Evolutionary conservation across 2,797 vertebrate species (phyloP), one percentile per base, ranked within the genome.

Genomic region (Melopsittacus undulatus): DNA sequence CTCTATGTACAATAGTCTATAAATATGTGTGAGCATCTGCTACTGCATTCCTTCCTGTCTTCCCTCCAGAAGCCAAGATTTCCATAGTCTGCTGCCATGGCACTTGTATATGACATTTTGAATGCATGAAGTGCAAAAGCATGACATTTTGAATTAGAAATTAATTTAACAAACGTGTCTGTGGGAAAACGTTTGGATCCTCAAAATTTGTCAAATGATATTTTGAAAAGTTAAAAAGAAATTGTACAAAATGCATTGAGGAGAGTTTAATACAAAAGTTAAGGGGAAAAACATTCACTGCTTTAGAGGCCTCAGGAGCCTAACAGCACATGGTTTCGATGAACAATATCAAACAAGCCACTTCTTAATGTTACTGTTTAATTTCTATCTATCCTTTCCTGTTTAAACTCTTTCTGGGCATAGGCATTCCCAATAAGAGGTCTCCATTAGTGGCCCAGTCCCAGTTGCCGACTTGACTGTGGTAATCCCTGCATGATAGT

Each of bases 101-200:
- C 94, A 96, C 95, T 97, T 92, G 82, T 93, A 76, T 96, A 92
- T 97, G 96, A 97, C 96, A 97, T 97, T 97, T 97, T 97, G 94
- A 97, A 96, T 97, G 84, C 91, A 96, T 91, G 92, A 97, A 95
- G 95, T 96, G 95, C 95, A 97, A 95, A 97, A 96, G 95, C 94
- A 92, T 96, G 96, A 96, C 96, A 97, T 97, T 97, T 97, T 96
- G 95, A 97, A 97, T 96, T 97, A 97, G 96, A 97, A 97, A 96
- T 97, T 96, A 97, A 96, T 96, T 96, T 96, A 96, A 96, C 95
- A 95, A 96, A 96, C n/a, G 59, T 95, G 95, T 96, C 96, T 96
- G 92, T 92, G 89, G 91, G 78, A 91, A 95, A 94, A 77, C 1
- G 73, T 93, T 96, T 96, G 84, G 91, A 93, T 95, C 95, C 49